Percentiles rank a stretch among this genome's conserved stretches.
Conservation (phyloP, 2,113 vertebrate genomes). For the Aegotheles bennettii region DNA sequence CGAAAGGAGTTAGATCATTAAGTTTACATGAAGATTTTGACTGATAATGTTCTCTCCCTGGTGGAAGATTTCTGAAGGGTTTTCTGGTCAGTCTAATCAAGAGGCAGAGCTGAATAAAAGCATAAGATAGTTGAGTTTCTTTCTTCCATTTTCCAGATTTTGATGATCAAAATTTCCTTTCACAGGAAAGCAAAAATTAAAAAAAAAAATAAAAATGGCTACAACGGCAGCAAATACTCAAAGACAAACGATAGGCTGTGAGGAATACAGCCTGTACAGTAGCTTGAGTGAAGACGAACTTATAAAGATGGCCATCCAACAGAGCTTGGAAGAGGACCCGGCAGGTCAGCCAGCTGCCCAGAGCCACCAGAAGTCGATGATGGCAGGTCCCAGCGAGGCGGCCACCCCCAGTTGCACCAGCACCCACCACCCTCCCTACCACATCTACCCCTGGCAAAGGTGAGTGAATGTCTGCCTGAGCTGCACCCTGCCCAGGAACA, state of each 20-base stretch:
- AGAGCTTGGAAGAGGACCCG: slow-evolving; percentile 78
- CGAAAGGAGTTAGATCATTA: not conserved
- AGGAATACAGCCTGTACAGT: slow-evolving; percentile 89
- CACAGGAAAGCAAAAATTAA: not conserved
- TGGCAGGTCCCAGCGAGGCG: not conserved
- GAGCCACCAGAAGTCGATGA: slow-evolving; percentile 36
- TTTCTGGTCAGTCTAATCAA: not conserved
- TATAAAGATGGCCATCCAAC: slow-evolving; percentile 89
- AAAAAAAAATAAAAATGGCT: slow-evolving; percentile 44
- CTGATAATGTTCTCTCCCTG: not conserved
- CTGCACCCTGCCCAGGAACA: not conserved
- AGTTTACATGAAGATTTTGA: not conserved
- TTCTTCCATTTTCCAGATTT: not conserved
- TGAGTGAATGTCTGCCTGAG: not conserved
- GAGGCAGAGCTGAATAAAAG: not conserved
- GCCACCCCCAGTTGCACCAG: not conserved
- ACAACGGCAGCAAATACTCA: slow-evolving; percentile 32
- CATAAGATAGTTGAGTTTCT: not conserved
- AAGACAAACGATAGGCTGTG: slow-evolving; percentile 53
- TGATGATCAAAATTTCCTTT: not conserved
- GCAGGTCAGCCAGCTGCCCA: slow-evolving; percentile 1
- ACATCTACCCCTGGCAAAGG: slow-evolving; percentile 73
- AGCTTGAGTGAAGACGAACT: slow-evolving; percentile 88
- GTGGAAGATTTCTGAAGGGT: not conserved
- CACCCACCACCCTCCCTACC: slow-evolving; percentile 53